Base-by-base conservation (phyloP, 2,797 vertebrate species). In the Synaphobranchus kaupii region DNA sequence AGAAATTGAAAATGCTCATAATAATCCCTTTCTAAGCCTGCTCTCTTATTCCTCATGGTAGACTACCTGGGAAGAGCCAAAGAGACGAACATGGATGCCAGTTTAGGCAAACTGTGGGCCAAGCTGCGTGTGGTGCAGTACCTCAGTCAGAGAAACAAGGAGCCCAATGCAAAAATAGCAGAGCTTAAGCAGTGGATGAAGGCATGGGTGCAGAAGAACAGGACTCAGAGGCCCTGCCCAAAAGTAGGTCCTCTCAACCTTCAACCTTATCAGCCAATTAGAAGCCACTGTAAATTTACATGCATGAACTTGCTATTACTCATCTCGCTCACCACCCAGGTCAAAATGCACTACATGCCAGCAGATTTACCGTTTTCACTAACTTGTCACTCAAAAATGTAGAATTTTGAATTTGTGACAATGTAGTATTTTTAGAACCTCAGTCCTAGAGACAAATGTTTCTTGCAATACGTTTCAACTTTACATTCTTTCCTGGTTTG, bases 31-130 rank as follows among this genome's bases (percentile, higher is more conserved):
- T 68, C 47, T 54, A 20, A 60, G 66, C 9, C 66, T 34, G 68
- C 31, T 52, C 34, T 84, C 25, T 13, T 68, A 25, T 15, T 22
- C 22, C 50, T 76, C 89, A 76, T 90, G 87, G 91, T 78, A 99
- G 98, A 92, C 83, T 98, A 98, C 94, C 95, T 99, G 90, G 95
- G 89, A 85, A 94, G 95, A 90, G 96, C 95, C 82, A 96, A 95
- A 60, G 91, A 95, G 89, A 89, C 88, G 17, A 96, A 96, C 91
- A 91, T 89, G 63, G 96, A 94, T 31, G 95, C 92, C 25, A 92
- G 89, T 92, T 94, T 99, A 92, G 90, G 94, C 91, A 92, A 93
- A 87, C 92, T 98, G 92, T 94, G 96, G 93, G 98, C 93, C 90
- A 97, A 95, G 90, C 89, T 99, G 88, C 92, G 95, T 91, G 95